Conservation (phyloP, 2,797 vertebrate genomes). For the Mormyrops boulengeri region DNA sequence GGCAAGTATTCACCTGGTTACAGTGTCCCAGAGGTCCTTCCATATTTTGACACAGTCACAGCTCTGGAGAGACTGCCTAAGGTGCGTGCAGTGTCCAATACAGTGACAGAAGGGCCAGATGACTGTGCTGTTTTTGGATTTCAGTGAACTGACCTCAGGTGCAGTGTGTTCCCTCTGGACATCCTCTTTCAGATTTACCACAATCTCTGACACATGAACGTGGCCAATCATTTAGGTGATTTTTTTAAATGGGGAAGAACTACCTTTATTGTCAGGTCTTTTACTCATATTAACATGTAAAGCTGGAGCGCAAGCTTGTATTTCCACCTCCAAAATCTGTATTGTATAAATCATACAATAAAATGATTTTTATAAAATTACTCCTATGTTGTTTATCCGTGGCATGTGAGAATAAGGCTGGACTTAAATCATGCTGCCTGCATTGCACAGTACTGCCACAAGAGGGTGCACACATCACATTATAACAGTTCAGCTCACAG, state of each 20-base stretch:
- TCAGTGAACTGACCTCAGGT: neutral
- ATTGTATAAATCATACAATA: conserved; percentile 59
- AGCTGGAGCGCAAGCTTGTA: conserved; percentile 28
- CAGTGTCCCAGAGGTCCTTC: neutral
- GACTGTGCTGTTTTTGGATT: neutral
- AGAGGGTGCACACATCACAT: neutral
- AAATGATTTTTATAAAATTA: conserved; percentile 53
- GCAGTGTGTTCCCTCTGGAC: neutral
- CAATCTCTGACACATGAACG: neutral
- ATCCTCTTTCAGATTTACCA: neutral
- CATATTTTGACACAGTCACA: neutral
- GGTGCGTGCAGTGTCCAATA: neutral
- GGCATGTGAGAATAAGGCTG: neutral
- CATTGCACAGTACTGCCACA: neutral
- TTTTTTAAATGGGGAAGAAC: neutral
- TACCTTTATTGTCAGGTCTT: conserved; percentile 19
- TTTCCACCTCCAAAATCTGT: conserved; percentile 42
- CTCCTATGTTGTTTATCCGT: neutral
- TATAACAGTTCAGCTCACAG: neutral
- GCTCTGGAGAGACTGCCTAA: neutral
- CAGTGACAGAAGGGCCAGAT: neutral
- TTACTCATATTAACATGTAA: conserved; percentile 34
- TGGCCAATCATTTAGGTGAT: neutral
- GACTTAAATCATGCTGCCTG: neutral
- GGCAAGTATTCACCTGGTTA: neutral